Base-by-base conservation (phyloP, 2,888 invertebrate genomes). In the Escarpia spicata region DNA sequence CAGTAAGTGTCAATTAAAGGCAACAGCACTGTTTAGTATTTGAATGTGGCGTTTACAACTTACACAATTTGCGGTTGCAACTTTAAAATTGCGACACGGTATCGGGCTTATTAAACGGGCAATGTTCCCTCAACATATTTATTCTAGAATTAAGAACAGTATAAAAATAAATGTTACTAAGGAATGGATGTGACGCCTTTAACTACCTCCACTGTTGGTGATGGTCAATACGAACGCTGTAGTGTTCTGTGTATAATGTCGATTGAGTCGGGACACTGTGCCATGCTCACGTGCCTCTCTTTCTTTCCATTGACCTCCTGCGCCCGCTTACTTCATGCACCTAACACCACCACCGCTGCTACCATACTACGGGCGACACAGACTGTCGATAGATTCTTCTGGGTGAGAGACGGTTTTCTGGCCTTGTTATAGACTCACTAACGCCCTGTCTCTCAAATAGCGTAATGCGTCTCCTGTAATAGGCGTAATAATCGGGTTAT, bases 381-480 rank as follows among this genome's bases (percentile, higher is more conserved):
- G 75, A 75, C 75, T 75, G 75, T 26, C 75, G 75, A 75, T 75
- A 75, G 75, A 75, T n/a, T 75, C 75, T 75, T 75, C 75, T 75
- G 75, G 75, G 75, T 75, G 75, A 75, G 75, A 75, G 75, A 75
- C 6, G 26, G 75, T 75, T 75, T 75, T 75, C 75, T 75, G 75
- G 75, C 75, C 26, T 75, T 75, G 75, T 75, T 75, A 75, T 26
- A 26, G 2, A n/a, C 75, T 75, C 75, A 75, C 75, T 75, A 75
- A 26, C 19, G 75, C 26, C 15, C 75, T 75, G 19, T 26, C 75
- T 75, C 75, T 75, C 75, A 37, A 37, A 37, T 37, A 37, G 37
- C 37, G 1, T 37, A 37, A 37, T 37, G 37, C 37, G 37, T 37
- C 37, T 37, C 37, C 37, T 3, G 1, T 75, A 75, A 75, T 15